Evolutionary conservation across 2,888 invertebrate genomes (phyloP), one percentile per base, ranked within the genome.

Genomic region (Tinea pellionella): DNA sequence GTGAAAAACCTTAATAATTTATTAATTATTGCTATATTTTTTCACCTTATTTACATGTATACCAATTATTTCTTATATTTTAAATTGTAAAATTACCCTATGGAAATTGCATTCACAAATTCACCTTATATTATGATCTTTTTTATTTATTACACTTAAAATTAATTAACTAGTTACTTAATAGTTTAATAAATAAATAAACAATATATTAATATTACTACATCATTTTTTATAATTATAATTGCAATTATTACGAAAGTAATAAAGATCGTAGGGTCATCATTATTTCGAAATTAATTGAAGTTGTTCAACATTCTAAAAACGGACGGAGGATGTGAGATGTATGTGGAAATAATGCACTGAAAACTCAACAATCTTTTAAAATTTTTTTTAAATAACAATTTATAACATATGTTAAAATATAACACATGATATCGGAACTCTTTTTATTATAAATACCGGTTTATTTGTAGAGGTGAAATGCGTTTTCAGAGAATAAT

Each of bases 121-220:
- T 69, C 72, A 75, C 64, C 69, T 74, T 73, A 65, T 62, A 63
- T n/a, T n/a, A n/a, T n/a, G n/a, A n/a, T 66, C 69, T 47, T 15
- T 15, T 47, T 24, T 47, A 47, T 4, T 47, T 16, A 15, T n/a
- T 16, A 47, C 65, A 60, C 69, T 74, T 76, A 73, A 76, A 67
- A 71, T 78, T 79, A 81, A 82, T 80, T 80, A 47, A 47, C 47
- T 47, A 47, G n/a, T n/a, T 47, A 2, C 81, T 74, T 68, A 69
- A 70, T 70, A 29, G 72, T 73, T 80, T 71, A 86, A 86, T 86
- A 84, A 86, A 86, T 86, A 86, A 85, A 82, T 85, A 81, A 77
- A 37, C 16, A 75, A 84, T 84, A 84, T 83, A 83, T 83, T 85
- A 85, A 74, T 72, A 47, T 47, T 37, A 9, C 37, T 37, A 37